Percentiles rank a stretch among this genome's conserved stretches.
These are phyloP conservation scores for Peromyscus leucopus DNA, from an alignment of 2,113 vertebrate species.

Conservation along the genomic window DNA sequence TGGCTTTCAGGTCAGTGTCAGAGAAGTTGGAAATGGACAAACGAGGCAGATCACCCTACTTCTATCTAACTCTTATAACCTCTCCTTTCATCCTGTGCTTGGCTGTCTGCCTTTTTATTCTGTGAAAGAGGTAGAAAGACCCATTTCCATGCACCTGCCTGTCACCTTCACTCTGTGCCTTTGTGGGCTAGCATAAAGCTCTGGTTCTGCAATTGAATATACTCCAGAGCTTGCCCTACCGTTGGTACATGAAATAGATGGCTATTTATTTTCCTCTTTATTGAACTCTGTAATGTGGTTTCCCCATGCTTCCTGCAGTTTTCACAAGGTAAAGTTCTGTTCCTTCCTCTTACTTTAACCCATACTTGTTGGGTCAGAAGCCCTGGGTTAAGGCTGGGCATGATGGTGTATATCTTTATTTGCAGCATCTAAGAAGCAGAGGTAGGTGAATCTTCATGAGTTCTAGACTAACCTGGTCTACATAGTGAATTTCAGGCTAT, in stretches of 20 bases:
- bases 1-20: conserved; percentile 19
- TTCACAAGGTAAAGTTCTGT: not conserved
- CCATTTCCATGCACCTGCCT: not conserved
- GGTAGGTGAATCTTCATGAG: not conserved
- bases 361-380: conserved; percentile 52
- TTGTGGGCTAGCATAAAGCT: not conserved
- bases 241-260: not conserved
- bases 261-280: not conserved
- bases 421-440: not conserved
- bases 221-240: not conserved
- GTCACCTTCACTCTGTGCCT: not conserved
- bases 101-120: conserved; percentile 28
- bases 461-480: not conserved
- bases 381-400: not conserved
- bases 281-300: not conserved
- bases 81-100: conserved; percentile 47
- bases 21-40: conserved; percentile 24
- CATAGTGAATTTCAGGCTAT: not conserved
- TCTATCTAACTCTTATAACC: not conserved
- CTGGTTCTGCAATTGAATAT: not conserved
- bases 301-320: conserved; percentile 20
- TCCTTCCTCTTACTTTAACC: conserved; percentile 59
- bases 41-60: conserved; percentile 1
- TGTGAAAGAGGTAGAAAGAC: not conserved
- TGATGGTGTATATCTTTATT: not conserved